phyloP scores from a whole-genome alignment of 2,888 invertebrate genomes.

The Hydropsyche betteni region DNA sequence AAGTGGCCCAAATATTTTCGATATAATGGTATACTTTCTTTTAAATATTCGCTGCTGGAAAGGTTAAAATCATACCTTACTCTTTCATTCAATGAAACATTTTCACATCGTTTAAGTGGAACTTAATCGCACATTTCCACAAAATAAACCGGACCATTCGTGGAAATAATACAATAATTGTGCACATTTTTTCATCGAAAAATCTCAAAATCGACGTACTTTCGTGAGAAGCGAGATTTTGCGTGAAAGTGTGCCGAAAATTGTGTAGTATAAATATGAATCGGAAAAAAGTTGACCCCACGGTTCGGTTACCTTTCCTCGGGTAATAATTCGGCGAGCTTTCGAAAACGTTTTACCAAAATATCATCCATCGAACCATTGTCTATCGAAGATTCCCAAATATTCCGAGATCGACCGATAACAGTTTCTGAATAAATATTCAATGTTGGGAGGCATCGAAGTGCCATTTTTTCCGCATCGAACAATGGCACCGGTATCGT shows the following conservation, averaged over 20 bases:
- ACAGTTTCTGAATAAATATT: background rate
- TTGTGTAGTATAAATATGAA: background rate
- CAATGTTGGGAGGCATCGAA: background rate
- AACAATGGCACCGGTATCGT: constrained; percentile 14
- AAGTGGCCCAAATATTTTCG: too few relatives aligned
- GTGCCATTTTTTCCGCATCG: background rate
- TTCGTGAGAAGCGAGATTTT: constrained; percentile 19
- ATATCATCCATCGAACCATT: background rate
- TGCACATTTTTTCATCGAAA: background rate
- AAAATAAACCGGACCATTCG: too few relatives aligned
- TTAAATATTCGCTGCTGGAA: too few relatives aligned
- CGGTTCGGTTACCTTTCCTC: constrained; percentile 2
- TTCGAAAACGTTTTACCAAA: constrained; percentile 1
- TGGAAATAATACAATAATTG: background rate
- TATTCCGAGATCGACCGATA: too few relatives aligned
- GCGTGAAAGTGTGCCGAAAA: constrained; percentile 24
- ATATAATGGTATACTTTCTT: too few relatives aligned
- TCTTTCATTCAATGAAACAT: too few relatives aligned
- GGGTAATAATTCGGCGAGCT: constrained; percentile 8
- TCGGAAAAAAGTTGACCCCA: constrained; percentile 1
- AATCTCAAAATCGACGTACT: background rate
- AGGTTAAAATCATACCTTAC: too few relatives aligned
- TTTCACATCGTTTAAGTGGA: too few relatives aligned
- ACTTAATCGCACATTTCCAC: too few relatives aligned
- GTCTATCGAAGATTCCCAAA: too few relatives aligned